phyloP scores from a whole-genome alignment of 2,113 vertebrate species.

The Carettochelys insculpta region DNA sequence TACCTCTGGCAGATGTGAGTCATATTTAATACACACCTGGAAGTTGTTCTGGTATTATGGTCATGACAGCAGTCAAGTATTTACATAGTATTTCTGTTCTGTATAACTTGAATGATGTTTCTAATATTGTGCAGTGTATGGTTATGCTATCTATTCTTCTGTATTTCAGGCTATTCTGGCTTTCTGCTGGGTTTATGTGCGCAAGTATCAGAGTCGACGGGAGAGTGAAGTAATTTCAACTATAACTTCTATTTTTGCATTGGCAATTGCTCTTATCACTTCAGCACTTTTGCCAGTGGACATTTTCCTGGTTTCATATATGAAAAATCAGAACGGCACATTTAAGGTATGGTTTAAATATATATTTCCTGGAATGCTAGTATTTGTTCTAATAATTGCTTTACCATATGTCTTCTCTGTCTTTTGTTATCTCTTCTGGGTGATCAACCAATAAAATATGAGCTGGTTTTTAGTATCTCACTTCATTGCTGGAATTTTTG shows the following conservation, averaged over 20 bases:
- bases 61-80: rapidly evolving
- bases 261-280: conserved; percentile 94
- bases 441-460: background rate
- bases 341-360: conserved; percentile 86
- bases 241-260: conserved; percentile 93
- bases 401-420: background rate
- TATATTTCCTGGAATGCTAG: background rate
- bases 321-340: conserved; percentile 96
- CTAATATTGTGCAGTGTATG: too few species aligned
- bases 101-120: rapidly evolving
- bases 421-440: background rate
- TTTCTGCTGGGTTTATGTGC: conserved; percentile 97
- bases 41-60: rapidly evolving
- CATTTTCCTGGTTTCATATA: conserved; percentile 97
- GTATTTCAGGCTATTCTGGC: conserved; percentile 86
- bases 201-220: conserved; percentile 94
- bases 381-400: background rate
- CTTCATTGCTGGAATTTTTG: background rate
- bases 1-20: background rate
- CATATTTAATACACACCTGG: rapidly evolving
- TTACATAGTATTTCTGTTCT: rapidly evolving
- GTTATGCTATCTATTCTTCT: too few species aligned
- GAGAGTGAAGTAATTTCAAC: conserved; percentile 98
- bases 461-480: background rate
- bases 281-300: conserved; percentile 96